A percentile compares a stretch with the other conserved stretches of the same genome.
phyloP scores from a whole-genome alignment of 2,888 invertebrate species.

The Odontocolon sp. region DNA sequence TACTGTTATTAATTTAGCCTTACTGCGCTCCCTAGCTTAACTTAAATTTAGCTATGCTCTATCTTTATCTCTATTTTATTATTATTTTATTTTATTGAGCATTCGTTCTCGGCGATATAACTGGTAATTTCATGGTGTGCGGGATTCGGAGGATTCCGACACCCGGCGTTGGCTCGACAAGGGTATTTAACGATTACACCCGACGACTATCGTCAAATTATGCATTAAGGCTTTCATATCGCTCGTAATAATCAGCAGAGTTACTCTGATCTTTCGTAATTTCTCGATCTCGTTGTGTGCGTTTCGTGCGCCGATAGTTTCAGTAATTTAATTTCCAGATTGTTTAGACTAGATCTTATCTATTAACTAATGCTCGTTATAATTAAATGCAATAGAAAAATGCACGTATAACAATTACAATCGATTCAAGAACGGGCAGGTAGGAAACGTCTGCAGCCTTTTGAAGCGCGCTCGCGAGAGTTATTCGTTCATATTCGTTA shows the following conservation, averaged over 20 bases:
- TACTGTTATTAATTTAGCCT: constrained; percentile 36
- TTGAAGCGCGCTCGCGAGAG: constrained; percentile 4
- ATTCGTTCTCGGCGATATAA: constrained; percentile 19
- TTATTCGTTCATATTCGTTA: no score
- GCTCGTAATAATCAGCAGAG: constrained; percentile 11
- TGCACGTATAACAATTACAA: neutral
- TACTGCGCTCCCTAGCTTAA: constrained; percentile 11
- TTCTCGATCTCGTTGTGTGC: constrained; percentile 25
- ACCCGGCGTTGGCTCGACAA: neutral
- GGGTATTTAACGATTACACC: neutral
- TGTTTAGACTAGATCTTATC: constrained; percentile 15
- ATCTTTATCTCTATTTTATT: constrained; percentile 8
- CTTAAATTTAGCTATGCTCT: no score
- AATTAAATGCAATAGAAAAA: neutral
- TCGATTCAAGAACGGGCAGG: neutral
- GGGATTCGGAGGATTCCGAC: neutral
- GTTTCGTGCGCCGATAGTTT: constrained; percentile 7
- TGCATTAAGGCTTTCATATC: constrained; percentile 23
- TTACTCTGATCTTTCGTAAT: constrained; percentile 9
- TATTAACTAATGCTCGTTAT: constrained; percentile 29
- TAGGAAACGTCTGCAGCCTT: neutral
- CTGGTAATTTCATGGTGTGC: neutral
- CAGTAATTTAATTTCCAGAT: constrained; percentile 13
- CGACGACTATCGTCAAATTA: neutral
- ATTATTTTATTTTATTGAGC: constrained; percentile 33